These are phyloP conservation scores for Spheniscus mendiculus DNA, from an alignment of 2,113 vertebrate genomes.

Conservation along the genomic window DNA sequence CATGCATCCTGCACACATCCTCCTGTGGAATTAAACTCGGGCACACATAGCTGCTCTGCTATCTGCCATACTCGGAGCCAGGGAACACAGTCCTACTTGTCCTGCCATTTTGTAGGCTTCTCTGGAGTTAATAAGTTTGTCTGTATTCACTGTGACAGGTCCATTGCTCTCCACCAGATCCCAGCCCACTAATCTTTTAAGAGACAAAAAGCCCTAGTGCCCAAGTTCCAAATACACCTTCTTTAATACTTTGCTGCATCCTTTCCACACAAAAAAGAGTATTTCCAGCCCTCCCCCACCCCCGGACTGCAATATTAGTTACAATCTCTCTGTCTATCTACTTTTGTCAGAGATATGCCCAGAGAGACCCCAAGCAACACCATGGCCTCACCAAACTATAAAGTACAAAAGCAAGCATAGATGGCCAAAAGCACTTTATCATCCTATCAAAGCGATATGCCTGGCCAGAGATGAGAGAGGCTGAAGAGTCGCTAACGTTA, in stretches of 20 bases:
- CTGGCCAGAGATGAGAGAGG: neutral
- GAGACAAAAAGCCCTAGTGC: neutral
- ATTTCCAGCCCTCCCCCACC: neutral
- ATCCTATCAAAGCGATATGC: neutral
- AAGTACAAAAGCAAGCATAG: neutral
- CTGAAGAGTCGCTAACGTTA: neutral
- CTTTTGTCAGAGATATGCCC: neutral
- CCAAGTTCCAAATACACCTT: neutral
- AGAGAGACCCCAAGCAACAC: neutral
- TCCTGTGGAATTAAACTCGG: neutral
- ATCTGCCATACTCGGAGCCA: neutral
- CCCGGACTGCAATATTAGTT: neutral
- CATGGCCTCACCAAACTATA: neutral
- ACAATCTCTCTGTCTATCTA: neutral
- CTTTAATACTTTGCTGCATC: neutral
- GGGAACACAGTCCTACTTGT: neutral
- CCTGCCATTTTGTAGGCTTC: neutral
- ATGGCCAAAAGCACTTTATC: neutral
- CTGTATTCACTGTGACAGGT: fast-evolving
- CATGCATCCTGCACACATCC: neutral
- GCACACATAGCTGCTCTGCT: neutral
- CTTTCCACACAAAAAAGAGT: neutral
- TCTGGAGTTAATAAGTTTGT: neutral
- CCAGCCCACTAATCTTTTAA: neutral
- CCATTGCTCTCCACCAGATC: neutral